Conservation (phyloP, 2,888 invertebrate genomes). For the Plebejus anna region DNA sequence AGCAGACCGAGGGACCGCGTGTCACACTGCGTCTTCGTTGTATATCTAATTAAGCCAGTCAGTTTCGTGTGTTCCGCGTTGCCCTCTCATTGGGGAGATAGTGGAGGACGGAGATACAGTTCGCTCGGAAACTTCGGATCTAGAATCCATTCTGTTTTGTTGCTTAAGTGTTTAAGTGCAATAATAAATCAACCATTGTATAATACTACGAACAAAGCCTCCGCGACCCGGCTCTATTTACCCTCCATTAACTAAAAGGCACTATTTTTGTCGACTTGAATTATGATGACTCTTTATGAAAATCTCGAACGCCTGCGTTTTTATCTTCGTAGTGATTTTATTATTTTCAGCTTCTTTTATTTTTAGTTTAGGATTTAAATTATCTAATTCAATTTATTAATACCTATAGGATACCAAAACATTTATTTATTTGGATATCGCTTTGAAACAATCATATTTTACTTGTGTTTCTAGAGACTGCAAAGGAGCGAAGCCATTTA, state of each 20-base stretch:
- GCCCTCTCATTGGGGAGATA: slow-evolving; percentile 22
- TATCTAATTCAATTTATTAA: not conserved
- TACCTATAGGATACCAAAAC: no score
- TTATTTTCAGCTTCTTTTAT: not conserved
- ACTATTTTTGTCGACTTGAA: slow-evolving; percentile 17
- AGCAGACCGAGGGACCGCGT: slow-evolving; percentile 37
- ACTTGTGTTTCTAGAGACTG: not conserved
- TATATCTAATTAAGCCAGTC: slow-evolving; percentile 41
- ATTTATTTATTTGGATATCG: no score
- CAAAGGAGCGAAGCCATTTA: not conserved
- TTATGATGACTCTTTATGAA: not conserved
- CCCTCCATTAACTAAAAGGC: slow-evolving; percentile 20
- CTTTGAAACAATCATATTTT: no score
- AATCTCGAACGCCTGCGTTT: not conserved
- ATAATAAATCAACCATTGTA: slow-evolving; percentile 20
- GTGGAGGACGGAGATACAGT: slow-evolving; percentile 11
- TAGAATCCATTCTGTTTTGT: slow-evolving; percentile 24
- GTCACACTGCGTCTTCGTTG: slow-evolving; percentile 33
- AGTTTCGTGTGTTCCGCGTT: slow-evolving; percentile 26
- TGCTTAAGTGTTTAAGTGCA: slow-evolving; percentile 30
- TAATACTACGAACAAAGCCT: slow-evolving; percentile 32
- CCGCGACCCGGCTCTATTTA: slow-evolving; percentile 9
- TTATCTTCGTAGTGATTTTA: not conserved
- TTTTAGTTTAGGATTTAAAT: not conserved
- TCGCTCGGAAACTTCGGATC: slow-evolving; percentile 19